Conservation (phyloP, 2,113 vertebrate species). For the Emydocephalus ijimae region DNA sequence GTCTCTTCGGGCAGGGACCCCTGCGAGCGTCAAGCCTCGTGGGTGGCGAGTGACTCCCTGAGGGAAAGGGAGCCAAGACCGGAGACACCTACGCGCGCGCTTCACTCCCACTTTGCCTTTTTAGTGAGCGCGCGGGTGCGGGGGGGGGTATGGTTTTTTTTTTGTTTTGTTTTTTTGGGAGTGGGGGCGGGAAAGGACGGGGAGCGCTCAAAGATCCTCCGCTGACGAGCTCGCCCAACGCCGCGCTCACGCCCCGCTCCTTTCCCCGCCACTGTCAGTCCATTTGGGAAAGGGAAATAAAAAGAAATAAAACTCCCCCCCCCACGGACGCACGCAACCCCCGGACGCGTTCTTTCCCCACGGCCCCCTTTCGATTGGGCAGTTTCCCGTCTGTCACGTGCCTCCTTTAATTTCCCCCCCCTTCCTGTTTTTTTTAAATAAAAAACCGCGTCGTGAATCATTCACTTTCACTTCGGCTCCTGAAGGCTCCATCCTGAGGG, state of each 20-base stretch:
- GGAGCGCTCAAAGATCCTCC: not conserved
- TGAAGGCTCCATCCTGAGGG: constrained; percentile 15
- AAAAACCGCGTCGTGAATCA: constrained; percentile 32
- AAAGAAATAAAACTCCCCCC: not conserved
- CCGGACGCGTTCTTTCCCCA: not conserved
- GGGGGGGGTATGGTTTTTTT: no score
- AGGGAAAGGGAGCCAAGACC: not conserved
- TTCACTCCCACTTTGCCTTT: not conserved
- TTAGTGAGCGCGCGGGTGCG: not conserved
- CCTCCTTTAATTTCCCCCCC: not conserved
- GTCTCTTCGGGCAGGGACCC: not conserved
- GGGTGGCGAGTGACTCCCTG: not conserved
- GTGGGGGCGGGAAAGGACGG: not conserved
- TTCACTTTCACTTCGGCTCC: constrained; percentile 61
- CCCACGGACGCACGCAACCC: not conserved
- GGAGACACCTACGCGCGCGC: not conserved
- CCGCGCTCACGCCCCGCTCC: no score
- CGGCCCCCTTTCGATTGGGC: constrained; percentile 9
- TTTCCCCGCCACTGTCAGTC: not conserved
- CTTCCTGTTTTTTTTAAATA: not conserved
- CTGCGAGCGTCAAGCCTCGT: not conserved
- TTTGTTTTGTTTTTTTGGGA: no score
- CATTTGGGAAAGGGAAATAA: not conserved
- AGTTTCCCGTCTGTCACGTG: constrained; percentile 51
- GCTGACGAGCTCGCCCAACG: not conserved